Evolutionary conservation across 2,797 vertebrate genomes (phyloP).

Genomic region (Falco biarmicus): DNA sequence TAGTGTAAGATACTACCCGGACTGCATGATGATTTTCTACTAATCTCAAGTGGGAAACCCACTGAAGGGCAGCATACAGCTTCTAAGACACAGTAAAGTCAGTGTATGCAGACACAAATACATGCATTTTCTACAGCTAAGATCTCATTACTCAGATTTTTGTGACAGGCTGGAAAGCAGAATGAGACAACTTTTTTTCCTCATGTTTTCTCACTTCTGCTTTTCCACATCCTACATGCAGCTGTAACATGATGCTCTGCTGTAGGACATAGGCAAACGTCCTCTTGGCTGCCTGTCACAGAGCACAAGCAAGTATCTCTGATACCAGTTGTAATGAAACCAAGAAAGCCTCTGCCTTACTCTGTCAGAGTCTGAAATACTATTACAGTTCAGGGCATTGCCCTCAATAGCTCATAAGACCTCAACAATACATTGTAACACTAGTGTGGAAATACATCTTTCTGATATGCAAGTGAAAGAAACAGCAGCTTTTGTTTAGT

Average conservation of each 20-base stretch:
- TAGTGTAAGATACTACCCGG: not conserved
- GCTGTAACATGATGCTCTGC: not conserved
- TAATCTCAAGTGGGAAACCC: not conserved
- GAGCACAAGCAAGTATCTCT: not conserved
- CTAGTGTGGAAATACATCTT: accelerated
- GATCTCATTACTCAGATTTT: not conserved
- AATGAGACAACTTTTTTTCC: not conserved
- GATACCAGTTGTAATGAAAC: not conserved
- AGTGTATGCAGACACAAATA: not conserved
- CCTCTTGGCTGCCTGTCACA: not conserved
- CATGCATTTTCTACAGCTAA: not conserved
- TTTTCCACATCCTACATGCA: not conserved
- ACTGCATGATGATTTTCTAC: not conserved
- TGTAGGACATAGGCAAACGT: not conserved
- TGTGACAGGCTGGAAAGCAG: not conserved
- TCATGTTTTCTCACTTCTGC: not conserved
- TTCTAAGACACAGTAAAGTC: not conserved
- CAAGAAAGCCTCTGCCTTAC: not conserved
- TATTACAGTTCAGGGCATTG: not conserved
- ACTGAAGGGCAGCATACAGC: not conserved
- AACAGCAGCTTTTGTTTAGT: not conserved
- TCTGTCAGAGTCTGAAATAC: not conserved
- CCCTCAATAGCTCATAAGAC: not conserved
- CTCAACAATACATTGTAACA: not conserved
- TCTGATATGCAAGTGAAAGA: not conserved